Base-by-base conservation (phyloP, 2,888 invertebrate species). In the Macrophya annulata region DNA sequence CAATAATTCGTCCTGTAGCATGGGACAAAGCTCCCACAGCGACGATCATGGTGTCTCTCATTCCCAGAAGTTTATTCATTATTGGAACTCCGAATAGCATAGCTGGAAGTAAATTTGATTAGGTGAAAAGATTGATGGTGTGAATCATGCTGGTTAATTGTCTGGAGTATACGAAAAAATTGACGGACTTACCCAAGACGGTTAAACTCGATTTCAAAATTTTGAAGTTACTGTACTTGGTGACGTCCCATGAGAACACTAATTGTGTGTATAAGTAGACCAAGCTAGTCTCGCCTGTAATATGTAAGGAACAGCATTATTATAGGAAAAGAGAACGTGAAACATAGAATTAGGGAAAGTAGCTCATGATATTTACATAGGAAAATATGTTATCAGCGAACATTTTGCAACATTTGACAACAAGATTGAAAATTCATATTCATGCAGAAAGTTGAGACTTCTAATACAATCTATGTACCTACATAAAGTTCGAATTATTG, bases 211-310 rank as follows among this genome's bases (percentile, higher is more conserved):
- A 97, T 87, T 97, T 95, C 89, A 96, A 96, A 0, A 97, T 97
- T 89, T 96, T 95, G 89, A 97, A 98, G 87, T 95, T 94, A 90
- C 98, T 98, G 91, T 95, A 97, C 12, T 95, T 94, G 0, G 94
- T 93, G 1, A 96, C 94, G 74, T 95, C 94, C 98, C 98, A 98
- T 85, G 95, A 92, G 90, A 98, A 96, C 59, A 96, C 96, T 55
- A 95, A 94, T 83, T 95, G 95, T 0, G 97, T 96, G 91, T 97
- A 98, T 79, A 98, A 92, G 89, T 96, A 97, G 90, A 96, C 95
- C 90, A 97, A 96, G 31, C 95, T 96, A 87, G 96, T 96, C 90
- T 98, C 98, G 91, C 98, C 98, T 96, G 94, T 59, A 88, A 94
- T 86, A 40, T 71, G 37, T n/a, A 8, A 55, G 10, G 40, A 9